Percentiles rank a stretch among this genome's conserved stretches.
Evolutionary conservation across 2,797 vertebrate species (phyloP).

Genomic region (Mycteria americana): DNA sequence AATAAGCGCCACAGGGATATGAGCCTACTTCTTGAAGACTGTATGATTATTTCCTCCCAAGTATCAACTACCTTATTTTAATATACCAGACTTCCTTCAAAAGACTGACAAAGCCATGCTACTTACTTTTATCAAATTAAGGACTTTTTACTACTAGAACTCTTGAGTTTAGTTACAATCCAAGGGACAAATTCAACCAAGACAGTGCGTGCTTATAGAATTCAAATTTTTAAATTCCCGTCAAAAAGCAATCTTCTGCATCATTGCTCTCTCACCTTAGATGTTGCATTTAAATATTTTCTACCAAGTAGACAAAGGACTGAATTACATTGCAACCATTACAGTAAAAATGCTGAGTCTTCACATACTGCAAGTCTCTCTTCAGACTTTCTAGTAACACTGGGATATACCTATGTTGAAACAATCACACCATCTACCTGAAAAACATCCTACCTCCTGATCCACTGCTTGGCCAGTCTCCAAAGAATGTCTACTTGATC

Average conservation of each 20-base stretch:
- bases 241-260: neutral
- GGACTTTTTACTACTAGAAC: neutral
- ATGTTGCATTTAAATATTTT: neutral
- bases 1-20: fast-evolving
- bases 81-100: neutral
- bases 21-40: neutral
- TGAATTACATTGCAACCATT: neutral
- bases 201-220: fast-evolving
- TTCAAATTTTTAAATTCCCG: neutral
- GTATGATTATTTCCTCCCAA: neutral
- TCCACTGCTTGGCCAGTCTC: neutral
- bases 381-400: neutral
- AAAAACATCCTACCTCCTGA: neutral
- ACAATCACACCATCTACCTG: neutral
- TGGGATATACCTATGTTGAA: fast-evolving
- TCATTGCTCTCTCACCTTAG: neutral
- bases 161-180: neutral
- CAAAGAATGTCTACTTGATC: neutral
- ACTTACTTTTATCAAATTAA: neutral
- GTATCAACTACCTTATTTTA: neutral
- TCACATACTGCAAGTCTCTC: neutral
- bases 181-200: neutral
- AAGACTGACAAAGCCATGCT: neutral
- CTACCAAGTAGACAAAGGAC: neutral
- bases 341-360: neutral